Conservation (phyloP, 2,888 invertebrate genomes). For the Trypoxylon attenuatum region DNA sequence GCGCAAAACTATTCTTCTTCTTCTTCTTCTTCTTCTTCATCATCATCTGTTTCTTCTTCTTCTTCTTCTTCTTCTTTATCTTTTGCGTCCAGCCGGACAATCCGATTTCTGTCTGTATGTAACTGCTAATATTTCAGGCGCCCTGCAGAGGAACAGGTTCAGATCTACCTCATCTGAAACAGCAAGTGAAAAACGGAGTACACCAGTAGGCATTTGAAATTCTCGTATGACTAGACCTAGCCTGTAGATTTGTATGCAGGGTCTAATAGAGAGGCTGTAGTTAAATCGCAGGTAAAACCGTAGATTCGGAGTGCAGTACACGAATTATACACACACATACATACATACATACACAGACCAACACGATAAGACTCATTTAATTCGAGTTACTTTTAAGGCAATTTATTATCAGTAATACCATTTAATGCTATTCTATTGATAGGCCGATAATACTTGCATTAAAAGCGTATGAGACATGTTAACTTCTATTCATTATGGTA, state of each 20-base stretch:
- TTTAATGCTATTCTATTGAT: conserved; percentile 30
- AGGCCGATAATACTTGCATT: conserved; percentile 40
- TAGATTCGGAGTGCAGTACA: conserved; percentile 58
- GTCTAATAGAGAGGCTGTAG: conserved; percentile 60
- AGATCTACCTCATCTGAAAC: conserved; percentile 51
- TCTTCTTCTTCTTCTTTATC: no score
- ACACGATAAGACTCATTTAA: conserved; percentile 8
- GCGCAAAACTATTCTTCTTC: no score
- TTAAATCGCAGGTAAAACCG: conserved; percentile 53
- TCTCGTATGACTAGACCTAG: conserved; percentile 42
- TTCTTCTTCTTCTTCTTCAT: no score
- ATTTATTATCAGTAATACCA: conserved; percentile 27
- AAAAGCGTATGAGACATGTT: conserved; percentile 29
- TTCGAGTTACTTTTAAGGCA: conserved; percentile 35
- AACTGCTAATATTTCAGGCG: no score
- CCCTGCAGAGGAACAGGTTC: conserved; percentile 38
- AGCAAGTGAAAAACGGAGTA: conserved; percentile 19
- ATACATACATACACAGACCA: background rate
- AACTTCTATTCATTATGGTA: conserved; percentile 37
- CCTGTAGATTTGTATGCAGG: conserved; percentile 57
- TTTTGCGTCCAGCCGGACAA: no score
- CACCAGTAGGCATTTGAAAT: conserved; percentile 21
- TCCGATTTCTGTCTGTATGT: no score
- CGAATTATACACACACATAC: conserved; percentile 21
- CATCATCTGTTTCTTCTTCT: no score